These are phyloP conservation scores for Parazoanthus swiftii DNA, from an alignment of 92 coral and sea anemone genomes.

Conservation along the genomic window DNA sequence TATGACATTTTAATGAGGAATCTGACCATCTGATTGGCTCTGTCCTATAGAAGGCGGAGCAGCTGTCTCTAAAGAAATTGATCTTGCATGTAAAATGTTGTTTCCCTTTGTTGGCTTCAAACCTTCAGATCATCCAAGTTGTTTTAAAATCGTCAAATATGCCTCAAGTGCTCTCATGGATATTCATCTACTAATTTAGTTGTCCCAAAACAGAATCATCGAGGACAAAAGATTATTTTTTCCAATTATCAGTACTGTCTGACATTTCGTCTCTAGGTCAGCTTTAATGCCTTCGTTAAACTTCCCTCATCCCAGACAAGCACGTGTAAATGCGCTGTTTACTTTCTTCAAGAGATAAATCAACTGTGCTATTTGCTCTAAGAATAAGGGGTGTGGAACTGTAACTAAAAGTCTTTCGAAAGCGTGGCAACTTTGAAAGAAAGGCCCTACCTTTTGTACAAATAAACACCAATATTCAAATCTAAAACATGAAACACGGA, in stretches of 20 bases:
- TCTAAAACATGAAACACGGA: not conserved
- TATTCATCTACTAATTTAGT: slow-evolving; percentile 39
- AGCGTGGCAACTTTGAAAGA: slow-evolving; percentile 14
- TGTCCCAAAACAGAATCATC: slow-evolving; percentile 12
- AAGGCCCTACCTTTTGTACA: not conserved
- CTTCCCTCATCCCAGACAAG: not conserved
- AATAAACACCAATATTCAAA: not conserved
- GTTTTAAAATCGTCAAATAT: slow-evolving; percentile 42
- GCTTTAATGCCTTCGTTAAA: not conserved
- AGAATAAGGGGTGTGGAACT: not conserved
- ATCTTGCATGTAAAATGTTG: slow-evolving; percentile 75
- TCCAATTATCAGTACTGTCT: not conserved
- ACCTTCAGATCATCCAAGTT: slow-evolving; percentile 37
- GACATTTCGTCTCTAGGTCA: not conserved
- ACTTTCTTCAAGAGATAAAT: slow-evolving; percentile 20
- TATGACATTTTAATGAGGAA: slow-evolving; percentile 69
- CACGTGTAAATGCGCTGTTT: slow-evolving; percentile 18
- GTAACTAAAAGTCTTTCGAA: not conserved
- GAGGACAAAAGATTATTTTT: slow-evolving; percentile 21
- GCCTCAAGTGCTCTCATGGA: slow-evolving; percentile 34
- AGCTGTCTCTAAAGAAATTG: slow-evolving; percentile 76
- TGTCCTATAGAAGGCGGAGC: slow-evolving; percentile 61
- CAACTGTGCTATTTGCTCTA: slow-evolving; percentile 32
- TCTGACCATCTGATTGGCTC: slow-evolving; percentile 61
- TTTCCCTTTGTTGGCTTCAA: slow-evolving; percentile 61